A percentile compares a stretch with the other conserved stretches of the same genome.
Conservation (phyloP, 2,888 invertebrate genomes). For the Mactromeris polynyma region DNA sequence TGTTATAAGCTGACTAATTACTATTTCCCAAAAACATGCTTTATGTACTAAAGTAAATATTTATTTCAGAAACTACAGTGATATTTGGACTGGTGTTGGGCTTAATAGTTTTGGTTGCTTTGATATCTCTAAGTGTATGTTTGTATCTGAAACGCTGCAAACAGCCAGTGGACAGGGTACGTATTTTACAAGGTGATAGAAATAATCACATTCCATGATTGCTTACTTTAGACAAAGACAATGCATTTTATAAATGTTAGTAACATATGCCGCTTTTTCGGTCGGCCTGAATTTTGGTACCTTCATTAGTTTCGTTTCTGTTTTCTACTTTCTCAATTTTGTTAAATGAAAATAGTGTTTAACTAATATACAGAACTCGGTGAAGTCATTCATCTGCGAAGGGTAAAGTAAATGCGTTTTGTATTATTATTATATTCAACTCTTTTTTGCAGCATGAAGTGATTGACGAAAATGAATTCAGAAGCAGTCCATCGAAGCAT, state of each 20-base stretch:
- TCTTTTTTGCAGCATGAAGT: conserved; percentile 49
- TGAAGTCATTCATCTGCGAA: too few relatives aligned
- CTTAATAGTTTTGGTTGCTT: conserved; percentile 30
- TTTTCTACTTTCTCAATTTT: too few relatives aligned
- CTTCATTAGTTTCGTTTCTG: too few relatives aligned
- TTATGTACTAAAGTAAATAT: too few relatives aligned
- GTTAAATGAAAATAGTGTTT: too few relatives aligned
- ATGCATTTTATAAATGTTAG: not conserved
- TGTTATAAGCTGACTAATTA: too few relatives aligned
- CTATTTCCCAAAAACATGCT: too few relatives aligned
- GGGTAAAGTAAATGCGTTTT: too few relatives aligned
- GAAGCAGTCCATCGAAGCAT: not conserved
- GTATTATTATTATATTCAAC: too few relatives aligned
- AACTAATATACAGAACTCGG: too few relatives aligned
- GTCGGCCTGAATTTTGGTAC: too few relatives aligned
- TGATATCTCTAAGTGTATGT: conserved; percentile 26
- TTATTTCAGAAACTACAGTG: conserved; percentile 49
- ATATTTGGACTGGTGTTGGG: conserved; percentile 53
- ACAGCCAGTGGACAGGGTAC: conserved; percentile 17
- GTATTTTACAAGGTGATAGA: not conserved
- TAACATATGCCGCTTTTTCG: too few relatives aligned
- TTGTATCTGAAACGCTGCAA: conserved; percentile 41
- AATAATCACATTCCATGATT: not conserved
- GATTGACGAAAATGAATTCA: conserved; percentile 52
- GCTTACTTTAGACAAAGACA: not conserved